Evolutionary conservation across 2,888 invertebrate genomes (phyloP), one percentile per base, ranked within the genome.

Genomic region (Gibbula magus): DNA sequence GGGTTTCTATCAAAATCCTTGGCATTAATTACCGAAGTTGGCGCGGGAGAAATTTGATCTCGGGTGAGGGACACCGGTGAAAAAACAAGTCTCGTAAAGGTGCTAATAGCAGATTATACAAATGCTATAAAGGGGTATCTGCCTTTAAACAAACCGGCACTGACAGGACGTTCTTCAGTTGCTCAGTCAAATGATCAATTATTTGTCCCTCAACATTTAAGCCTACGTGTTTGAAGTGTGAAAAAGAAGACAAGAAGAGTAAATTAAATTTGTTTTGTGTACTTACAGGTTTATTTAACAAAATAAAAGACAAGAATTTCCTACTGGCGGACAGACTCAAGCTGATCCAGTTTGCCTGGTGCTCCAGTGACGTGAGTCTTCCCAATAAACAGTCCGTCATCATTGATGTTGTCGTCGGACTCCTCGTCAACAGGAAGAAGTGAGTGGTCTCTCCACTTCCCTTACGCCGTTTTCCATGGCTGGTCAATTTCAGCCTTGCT

Each of bases 381-480:
- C 88, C 88, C 32, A 89, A 89, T 79, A 89, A 89, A 77, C 85
- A 89, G 51, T 88, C 88, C 75, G 85, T 87, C 5, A 81, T 89
- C 3, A 84, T 88, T 18, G 88, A 89, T 77, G 78, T 84, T 35
- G 79, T 89, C 16, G 79, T 83, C 75, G 86, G 87, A 32, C 79
- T 83, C 39, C 84, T 89, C 16, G 76, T 89, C 8, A 88, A 88
- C 78, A 86, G 85, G 80, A 88, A 88, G 81, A 88, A 85, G 89
- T 88, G 81, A 79, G 84, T 81, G 25, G 20, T 8, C 45, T 35
- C n/a, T n/a, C n/a, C n/a, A n/a, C n/a, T n/a, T n/a, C n/a, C n/a
- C n/a, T n/a, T n/a, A n/a, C n/a, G n/a, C n/a, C n/a, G n/a, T n/a
- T n/a, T n/a, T n/a, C n/a, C n/a, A n/a, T n/a, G n/a, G n/a, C n/a